phyloP scores from a whole-genome alignment of 2,888 invertebrate genomes.

The Scaptomyza tumidula region DNA sequence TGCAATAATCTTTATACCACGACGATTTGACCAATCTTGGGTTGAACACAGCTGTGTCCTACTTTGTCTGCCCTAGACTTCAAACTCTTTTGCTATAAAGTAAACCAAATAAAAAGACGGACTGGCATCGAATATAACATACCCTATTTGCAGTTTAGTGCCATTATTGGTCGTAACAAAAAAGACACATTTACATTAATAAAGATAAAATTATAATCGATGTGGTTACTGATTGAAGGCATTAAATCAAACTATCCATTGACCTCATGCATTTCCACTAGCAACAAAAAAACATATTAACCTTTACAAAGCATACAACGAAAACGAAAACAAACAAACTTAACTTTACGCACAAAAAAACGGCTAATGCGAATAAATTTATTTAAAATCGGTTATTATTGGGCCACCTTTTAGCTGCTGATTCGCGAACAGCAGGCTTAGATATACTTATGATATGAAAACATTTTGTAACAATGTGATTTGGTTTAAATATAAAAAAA shows the following conservation, averaged over 20 bases:
- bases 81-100: conserved; percentile 15
- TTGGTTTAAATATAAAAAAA: conserved; percentile 1
- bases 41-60: conserved; percentile 20
- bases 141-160: conserved; percentile 20
- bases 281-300: conserved; percentile 1
- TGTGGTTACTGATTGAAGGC: conserved; percentile 4
- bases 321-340: conserved; percentile 2
- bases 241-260: conserved; percentile 8
- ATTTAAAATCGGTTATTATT: conserved; percentile 46
- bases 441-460: conserved; percentile 11
- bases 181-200: background rate
- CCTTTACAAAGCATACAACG: conserved; percentile 5
- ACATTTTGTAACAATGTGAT: conserved; percentile 17
- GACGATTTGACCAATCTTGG: conserved; percentile 21
- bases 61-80: conserved; percentile 30
- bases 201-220: background rate
- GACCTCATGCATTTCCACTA: background rate
- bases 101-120: conserved; percentile 9
- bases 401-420: conserved; percentile 32
- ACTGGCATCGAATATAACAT: conserved; percentile 18
- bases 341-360: background rate
- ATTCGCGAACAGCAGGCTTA: conserved; percentile 39
- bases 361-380: conserved; percentile 52
- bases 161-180: background rate
- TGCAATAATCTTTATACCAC: conserved; percentile 34